Conservation (phyloP, 1,140 invertebrate genomes). For the Cydia amplana region DNA sequence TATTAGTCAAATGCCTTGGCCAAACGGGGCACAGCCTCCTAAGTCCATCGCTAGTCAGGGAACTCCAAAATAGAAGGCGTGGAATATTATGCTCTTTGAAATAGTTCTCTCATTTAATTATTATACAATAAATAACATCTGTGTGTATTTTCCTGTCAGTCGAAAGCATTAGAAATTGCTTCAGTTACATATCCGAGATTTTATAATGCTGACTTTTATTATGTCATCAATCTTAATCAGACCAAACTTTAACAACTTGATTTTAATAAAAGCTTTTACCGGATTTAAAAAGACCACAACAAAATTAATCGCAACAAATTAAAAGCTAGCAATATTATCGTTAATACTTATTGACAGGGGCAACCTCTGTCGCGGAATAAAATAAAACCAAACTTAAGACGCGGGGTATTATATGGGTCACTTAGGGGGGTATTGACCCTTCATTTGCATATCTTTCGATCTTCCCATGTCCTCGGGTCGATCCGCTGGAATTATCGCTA, state of each 20-base stretch:
- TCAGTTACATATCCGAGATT: not conserved
- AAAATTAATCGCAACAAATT: slow-evolving; percentile 11
- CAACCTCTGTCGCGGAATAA: slow-evolving; percentile 60
- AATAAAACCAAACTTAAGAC: not conserved
- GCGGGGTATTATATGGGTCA: slow-evolving; percentile 70
- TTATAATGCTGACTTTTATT: not conserved
- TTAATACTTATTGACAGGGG: slow-evolving; percentile 70
- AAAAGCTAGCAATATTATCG: slow-evolving; percentile 65
- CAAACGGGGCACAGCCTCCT: not conserved
- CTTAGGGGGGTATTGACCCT: slow-evolving; percentile 66
- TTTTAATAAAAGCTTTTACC: slow-evolving; percentile 15
- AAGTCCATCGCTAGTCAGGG: not conserved
- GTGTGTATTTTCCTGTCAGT: not conserved
- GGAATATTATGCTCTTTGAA: not conserved
- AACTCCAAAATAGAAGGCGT: not conserved
- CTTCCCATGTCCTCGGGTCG: slow-evolving; percentile 58
- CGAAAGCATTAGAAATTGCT: too few species aligned
- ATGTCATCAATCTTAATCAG: slow-evolving; percentile 22
- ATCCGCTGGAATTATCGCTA: slow-evolving; percentile 71
- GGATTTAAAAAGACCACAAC: slow-evolving; percentile 11
- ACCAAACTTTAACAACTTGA: slow-evolving; percentile 4
- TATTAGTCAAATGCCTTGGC: slow-evolving; percentile 11
- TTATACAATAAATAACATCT: too few species aligned
- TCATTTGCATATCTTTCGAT: slow-evolving; percentile 63
- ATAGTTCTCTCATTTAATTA: not conserved